Evolutionary conservation across 1,140 invertebrate genomes (phyloP).

Genomic region (Batillaria attramentaria): DNA sequence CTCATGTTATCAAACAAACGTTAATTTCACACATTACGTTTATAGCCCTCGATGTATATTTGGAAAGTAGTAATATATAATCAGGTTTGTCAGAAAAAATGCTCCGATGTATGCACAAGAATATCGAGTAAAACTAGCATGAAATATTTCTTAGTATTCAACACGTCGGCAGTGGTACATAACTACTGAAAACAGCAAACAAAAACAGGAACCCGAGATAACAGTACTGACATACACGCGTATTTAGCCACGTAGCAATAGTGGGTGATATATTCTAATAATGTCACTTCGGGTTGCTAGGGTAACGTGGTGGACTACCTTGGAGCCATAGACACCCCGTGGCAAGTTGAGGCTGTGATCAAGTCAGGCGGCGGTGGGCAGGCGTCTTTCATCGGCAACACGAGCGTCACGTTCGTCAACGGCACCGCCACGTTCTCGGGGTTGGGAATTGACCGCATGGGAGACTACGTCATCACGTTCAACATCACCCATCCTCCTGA

Average conservation of each 20-base stretch:
- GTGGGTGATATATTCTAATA: background rate
- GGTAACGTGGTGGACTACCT: constrained; percentile 43
- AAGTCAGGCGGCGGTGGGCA: constrained; percentile 36
- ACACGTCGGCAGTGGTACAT: background rate
- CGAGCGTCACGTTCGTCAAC: constrained; percentile 44
- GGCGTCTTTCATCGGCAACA: constrained; percentile 43
- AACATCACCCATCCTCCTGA: constrained; percentile 48
- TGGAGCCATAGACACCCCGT: constrained; percentile 42
- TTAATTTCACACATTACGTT: no score
- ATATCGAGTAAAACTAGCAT: no score
- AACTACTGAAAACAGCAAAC: background rate
- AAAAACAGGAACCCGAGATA: background rate
- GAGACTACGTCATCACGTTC: constrained; percentile 56
- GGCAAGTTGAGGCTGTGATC: constrained; percentile 48
- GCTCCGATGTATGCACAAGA: no score
- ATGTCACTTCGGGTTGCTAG: constrained; percentile 47
- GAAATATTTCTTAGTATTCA: no score
- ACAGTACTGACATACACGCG: background rate
- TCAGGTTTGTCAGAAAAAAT: no score
- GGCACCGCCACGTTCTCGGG: constrained; percentile 58
- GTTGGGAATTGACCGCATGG: constrained; percentile 45
- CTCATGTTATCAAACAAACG: no score
- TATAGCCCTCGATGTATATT: no score
- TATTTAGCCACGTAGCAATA: background rate
- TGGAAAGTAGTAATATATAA: no score